phyloP scores from a whole-genome alignment of 2,888 invertebrate species.

The Caenorhabditis afra region DNA sequence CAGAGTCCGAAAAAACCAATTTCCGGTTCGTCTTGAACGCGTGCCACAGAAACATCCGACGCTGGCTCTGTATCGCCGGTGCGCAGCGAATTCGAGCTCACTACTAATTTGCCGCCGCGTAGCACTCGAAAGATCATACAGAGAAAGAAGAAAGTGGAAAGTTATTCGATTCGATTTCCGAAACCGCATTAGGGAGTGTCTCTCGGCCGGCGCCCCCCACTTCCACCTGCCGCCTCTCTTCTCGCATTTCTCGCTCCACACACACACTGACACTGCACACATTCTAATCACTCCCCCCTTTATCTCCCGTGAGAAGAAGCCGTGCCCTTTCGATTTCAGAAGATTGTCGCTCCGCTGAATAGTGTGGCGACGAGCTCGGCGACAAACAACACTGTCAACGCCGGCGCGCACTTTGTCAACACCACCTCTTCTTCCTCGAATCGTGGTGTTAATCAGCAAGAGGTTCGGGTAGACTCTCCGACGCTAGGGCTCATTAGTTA shows the following conservation, averaged over 20 bases:
- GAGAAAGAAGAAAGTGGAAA: not conserved
- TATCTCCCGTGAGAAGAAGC: not conserved
- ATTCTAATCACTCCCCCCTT: no score
- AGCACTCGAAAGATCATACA: no score
- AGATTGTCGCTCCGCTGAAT: constrained; percentile 17
- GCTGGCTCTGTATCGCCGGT: no score
- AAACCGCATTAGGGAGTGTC: constrained; percentile 13
- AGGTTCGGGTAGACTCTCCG: not conserved
- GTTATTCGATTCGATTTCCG: constrained; percentile 5
- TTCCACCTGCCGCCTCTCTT: constrained; percentile 11
- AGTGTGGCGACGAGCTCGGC: constrained; percentile 16
- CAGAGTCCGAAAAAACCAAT: no score
- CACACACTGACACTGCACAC: not conserved
- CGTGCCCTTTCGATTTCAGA: constrained; percentile 17
- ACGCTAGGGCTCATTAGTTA: not conserved
- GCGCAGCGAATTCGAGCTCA: no score
- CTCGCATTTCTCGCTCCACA: not conserved
- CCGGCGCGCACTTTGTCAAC: not conserved
- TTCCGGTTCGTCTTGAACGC: no score
- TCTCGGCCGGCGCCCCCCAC: not conserved
- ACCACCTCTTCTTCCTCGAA: not conserved
- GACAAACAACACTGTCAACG: not conserved
- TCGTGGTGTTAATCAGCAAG: constrained; percentile 8
- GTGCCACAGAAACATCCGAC: no score
- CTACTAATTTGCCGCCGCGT: no score